Evolutionary conservation across 2,797 vertebrate species (phyloP).

Genomic region (Acanthurus lineatus): DNA sequence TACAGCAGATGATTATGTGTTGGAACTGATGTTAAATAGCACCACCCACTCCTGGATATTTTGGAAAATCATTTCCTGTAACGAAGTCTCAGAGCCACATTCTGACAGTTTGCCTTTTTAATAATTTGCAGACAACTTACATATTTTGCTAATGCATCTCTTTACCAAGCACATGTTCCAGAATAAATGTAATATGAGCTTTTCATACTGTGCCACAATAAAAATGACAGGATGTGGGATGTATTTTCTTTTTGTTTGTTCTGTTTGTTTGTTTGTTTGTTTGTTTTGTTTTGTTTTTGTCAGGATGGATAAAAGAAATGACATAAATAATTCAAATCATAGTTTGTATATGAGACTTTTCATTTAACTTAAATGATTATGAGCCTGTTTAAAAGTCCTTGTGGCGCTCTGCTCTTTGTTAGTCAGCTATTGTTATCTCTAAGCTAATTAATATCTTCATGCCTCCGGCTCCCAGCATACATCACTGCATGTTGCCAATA

Average conservation of each 20-base stretch:
- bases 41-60: conserved; percentile 11
- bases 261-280: no score
- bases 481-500: conserved; percentile 71
- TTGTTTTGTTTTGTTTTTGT: background rate
- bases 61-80: conserved; percentile 35
- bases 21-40: conserved; percentile 34
- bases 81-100: conserved; percentile 29
- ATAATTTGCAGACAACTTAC: conserved; percentile 35
- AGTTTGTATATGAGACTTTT: conserved; percentile 12
- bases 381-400: conserved; percentile 26
- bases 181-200: conserved; percentile 24
- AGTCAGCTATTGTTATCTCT: conserved; percentile 58
- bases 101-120: conserved; percentile 5
- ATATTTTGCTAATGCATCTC: conserved; percentile 46
- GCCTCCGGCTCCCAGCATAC: conserved; percentile 78
- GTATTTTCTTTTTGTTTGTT: no score
- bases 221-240: conserved; percentile 6
- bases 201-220: conserved; percentile 6
- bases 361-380: conserved; percentile 34
- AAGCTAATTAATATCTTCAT: conserved; percentile 72
- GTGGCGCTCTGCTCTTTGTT: conserved; percentile 24
- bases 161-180: conserved; percentile 23
- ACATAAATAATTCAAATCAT: background rate
- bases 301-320: conserved; percentile 7
- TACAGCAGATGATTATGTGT: conserved; percentile 23